Evolutionary conservation across 2,797 vertebrate genomes (phyloP).

Genomic region (Clarias platycephalus): DNA sequence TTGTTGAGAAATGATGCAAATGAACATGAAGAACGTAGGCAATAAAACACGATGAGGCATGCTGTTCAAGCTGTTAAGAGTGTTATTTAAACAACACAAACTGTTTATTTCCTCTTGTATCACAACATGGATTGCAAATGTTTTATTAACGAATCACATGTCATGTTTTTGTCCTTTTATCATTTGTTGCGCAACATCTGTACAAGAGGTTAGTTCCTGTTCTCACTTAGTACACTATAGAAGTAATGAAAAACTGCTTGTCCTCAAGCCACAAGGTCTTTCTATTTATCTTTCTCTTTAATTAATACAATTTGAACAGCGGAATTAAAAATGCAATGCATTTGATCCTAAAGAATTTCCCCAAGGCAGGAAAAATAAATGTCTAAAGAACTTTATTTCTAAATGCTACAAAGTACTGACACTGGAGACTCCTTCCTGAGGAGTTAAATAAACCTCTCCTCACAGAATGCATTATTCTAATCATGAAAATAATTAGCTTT

Average conservation of each 20-base stretch:
- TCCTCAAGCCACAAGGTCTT: neutral
- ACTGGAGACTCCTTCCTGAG: neutral
- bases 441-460: neutral
- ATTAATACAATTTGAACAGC: neutral
- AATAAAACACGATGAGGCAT: neutral
- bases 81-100: neutral
- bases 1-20: slow-evolving; percentile 15
- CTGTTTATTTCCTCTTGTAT: neutral
- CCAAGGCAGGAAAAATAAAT: neutral
- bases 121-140: neutral
- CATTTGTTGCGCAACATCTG: neutral
- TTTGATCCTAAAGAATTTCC: neutral
- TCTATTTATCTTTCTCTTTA: neutral
- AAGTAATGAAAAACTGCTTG: neutral
- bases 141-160: neutral
- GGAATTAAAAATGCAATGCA: neutral
- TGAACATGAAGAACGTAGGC: neutral
- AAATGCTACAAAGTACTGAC: neutral
- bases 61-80: neutral
- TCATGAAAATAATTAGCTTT: neutral
- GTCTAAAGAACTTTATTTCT: neutral
- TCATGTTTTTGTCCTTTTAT: neutral
- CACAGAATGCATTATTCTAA: neutral
- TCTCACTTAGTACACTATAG: neutral
- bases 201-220: neutral